Evolutionary conservation across 2,888 invertebrate species (phyloP), one percentile per base, ranked within the genome.

Genomic region (Frankliniella fusca): DNA sequence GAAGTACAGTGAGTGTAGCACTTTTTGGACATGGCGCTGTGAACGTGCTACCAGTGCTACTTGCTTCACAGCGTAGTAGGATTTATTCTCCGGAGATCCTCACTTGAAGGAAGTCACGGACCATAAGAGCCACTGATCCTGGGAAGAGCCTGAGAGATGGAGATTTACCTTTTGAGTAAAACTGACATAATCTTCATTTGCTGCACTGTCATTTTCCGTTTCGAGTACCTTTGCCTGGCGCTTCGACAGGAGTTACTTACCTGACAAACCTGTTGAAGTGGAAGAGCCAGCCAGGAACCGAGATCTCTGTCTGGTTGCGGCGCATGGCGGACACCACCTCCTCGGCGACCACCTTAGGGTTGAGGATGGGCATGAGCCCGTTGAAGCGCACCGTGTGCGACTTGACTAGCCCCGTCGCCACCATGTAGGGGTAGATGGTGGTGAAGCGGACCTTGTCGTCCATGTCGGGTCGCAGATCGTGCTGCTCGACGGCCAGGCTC

Each of bases 401-500:
- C 88, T 94, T 94, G 87, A 95, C 94, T 48, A 97, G 89, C 0
- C 95, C 95, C 0, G 96, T 97, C 87, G 95, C 93, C 49, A 96
- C 94, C 89, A 96, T 95, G 88, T 94, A 95, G 0, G 97, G 97
- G 87, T 92, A 97, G 84, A 97, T 92, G 0, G 93, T 93, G 2
- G 97, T 97, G 84, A 95, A 90, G 86, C 94, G 93, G 81, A 97
- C 84, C 70, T 84, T 76, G 70, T 76, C 70, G 10, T 12, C 70
- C 23, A 76, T 12, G 23, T 76, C 70, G 70, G 70, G 70, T 12
- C 27, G 27, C 27, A 76, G 70, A 27, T 76, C 70, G 27, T 27
- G 27, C 50, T 97, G 86, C 87, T 97, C 97, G 86, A 95, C 95
- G 82, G 90, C 89, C 27, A 97, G 86, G 0, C 95, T 92, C 87